phyloP scores from a whole-genome alignment of 37 sponge, comb jelly and placozoan genomes.

The Diacarnus erythraeanus region DNA sequence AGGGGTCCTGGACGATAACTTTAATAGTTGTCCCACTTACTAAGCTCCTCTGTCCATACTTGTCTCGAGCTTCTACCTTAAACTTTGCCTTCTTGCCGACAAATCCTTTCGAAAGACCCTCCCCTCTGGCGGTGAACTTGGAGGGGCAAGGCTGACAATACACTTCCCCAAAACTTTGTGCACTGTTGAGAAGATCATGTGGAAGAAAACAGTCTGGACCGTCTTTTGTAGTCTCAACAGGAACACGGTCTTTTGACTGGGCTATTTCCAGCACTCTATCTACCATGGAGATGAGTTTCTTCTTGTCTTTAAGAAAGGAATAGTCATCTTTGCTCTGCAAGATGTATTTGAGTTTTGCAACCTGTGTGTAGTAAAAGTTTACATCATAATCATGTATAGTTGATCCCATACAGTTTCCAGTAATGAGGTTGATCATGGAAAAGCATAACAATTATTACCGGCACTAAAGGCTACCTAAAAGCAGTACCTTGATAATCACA shows the following conservation, averaged over 20 bases:
- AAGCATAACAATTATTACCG: no score
- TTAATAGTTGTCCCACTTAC: constrained; percentile 13
- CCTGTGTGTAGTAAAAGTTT: no score
- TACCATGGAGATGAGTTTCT: background rate
- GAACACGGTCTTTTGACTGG: background rate
- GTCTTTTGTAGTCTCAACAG: constrained; percentile 26
- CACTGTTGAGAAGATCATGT: background rate
- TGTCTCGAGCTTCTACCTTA: constrained; percentile 34
- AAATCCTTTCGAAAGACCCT: constrained; percentile 44
- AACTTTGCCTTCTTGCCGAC: constrained; percentile 27
- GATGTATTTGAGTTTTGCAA: constrained; percentile 5
- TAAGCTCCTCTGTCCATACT: constrained; percentile 30
- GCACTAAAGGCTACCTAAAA: no score
- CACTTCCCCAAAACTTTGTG: constrained; percentile 23
- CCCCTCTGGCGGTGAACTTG: constrained; percentile 35
- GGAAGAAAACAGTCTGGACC: constrained; percentile 39
- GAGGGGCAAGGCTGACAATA: constrained; percentile 46
- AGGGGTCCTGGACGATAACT: constrained; percentile 20
- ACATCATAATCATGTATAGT: no score
- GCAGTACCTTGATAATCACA: no score
- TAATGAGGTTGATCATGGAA: no score
- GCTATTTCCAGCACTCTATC: constrained; percentile 6
- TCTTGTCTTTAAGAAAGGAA: constrained; percentile 18
- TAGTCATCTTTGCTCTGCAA: constrained; percentile 5
- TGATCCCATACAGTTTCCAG: no score